A percentile compares a stretch with the other conserved stretches of the same genome.
Conservation (phyloP, 2,113 vertebrate species). For the Bucco capensis region DNA sequence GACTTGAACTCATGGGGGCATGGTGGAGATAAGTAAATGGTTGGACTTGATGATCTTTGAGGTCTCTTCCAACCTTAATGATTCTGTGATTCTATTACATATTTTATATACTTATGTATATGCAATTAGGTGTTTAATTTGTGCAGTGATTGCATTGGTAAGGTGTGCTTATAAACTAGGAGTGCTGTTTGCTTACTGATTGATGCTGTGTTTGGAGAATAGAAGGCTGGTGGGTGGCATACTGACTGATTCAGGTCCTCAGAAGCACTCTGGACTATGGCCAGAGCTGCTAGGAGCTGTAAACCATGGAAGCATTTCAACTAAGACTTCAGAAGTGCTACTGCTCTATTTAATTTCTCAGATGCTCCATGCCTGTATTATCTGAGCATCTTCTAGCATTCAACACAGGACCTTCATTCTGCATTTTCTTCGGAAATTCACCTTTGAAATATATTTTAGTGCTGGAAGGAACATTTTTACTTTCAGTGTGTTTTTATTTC, state of each 20-base stretch:
- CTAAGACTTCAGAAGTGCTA: not conserved
- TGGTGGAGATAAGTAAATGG: too few species aligned
- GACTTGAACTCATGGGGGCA: too few species aligned
- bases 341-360: not conserved
- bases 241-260: not conserved
- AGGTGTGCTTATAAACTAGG: not conserved
- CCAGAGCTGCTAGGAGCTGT: not conserved
- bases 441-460: not conserved
- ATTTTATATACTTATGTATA: too few species aligned
- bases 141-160: not conserved
- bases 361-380: accelerated
- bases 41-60: too few species aligned
- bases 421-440: not conserved
- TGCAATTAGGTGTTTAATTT: not conserved
- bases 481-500: not conserved
- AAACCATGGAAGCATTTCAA: not conserved
- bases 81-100: too few species aligned
- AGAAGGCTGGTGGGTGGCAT: not conserved
- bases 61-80: too few species aligned
- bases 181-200: not conserved
- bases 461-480: not conserved
- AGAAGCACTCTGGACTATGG: not conserved
- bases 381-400: not conserved
- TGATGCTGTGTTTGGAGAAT: not conserved
- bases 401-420: not conserved